phyloP scores from a whole-genome alignment of 1,140 invertebrate species.

The Nephila pilipes region DNA sequence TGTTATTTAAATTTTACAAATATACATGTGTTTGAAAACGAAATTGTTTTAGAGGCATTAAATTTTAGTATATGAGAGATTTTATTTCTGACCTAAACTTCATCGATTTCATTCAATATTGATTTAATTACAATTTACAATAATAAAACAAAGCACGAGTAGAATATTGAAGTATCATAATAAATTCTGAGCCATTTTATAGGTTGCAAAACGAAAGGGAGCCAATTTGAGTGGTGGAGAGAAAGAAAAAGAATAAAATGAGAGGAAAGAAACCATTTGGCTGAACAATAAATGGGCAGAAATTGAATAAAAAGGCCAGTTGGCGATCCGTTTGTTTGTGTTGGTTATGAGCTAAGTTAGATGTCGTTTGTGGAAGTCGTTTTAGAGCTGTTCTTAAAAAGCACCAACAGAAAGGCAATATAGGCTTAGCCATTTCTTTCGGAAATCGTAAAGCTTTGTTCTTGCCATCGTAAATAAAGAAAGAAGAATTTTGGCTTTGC shows the following conservation, averaged over 20 bases:
- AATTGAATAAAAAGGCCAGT: neutral
- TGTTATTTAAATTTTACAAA: too few species aligned
- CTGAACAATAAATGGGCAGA: neutral
- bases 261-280: neutral
- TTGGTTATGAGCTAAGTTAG: slow-evolving; percentile 3
- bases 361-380: neutral
- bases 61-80: too few species aligned
- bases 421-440: neutral
- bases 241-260: neutral
- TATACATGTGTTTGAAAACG: too few species aligned
- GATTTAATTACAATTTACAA: too few species aligned
- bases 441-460: neutral
- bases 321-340: neutral
- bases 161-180: neutral
- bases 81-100: too few species aligned
- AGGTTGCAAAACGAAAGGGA: neutral
- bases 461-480: neutral
- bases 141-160: too few species aligned
- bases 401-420: neutral
- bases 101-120: too few species aligned
- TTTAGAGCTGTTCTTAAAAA: neutral
- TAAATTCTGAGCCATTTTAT: neutral
- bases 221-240: neutral
- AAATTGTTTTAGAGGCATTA: too few species aligned
- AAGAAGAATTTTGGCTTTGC: neutral